phyloP scores from a whole-genome alignment of 1,140 invertebrate species.

The Macrocentrus cingulum region DNA sequence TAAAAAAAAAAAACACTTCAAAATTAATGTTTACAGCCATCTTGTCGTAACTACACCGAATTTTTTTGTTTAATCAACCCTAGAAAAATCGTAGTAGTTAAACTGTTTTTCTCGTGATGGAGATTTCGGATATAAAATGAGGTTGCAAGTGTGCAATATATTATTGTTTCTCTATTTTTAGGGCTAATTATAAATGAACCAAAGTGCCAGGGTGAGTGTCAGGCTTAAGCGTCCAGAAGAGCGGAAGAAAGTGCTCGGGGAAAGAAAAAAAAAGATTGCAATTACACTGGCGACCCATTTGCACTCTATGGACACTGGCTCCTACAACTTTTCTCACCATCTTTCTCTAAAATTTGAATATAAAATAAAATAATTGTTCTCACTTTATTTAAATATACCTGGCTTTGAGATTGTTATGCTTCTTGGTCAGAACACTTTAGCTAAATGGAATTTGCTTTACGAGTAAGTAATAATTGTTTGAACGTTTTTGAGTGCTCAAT shows the following conservation, averaged over 20 bases:
- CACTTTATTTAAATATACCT: neutral
- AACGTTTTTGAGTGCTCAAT: too few relatives aligned
- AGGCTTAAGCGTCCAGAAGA: neutral
- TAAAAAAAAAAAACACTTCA: too few relatives aligned
- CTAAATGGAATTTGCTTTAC: too few relatives aligned
- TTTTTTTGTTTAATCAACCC: too few relatives aligned
- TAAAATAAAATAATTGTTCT: neutral
- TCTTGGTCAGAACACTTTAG: too few relatives aligned
- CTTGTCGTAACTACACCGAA: too few relatives aligned
- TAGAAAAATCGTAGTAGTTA: too few relatives aligned
- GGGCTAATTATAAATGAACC: slow-evolving; percentile 27
- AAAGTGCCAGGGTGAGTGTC: neutral
- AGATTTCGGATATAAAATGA: neutral
- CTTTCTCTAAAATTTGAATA: neutral
- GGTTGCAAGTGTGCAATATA: neutral
- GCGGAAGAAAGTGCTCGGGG: neutral
- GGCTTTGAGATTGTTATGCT: neutral
- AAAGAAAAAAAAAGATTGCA: slow-evolving; percentile 38
- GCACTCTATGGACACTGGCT: slow-evolving; percentile 27
- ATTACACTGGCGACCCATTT: slow-evolving; percentile 33
- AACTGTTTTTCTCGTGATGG: neutral
- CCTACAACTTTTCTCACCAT: neutral
- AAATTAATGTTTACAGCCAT: too few relatives aligned
- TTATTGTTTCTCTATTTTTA: slow-evolving; percentile 32
- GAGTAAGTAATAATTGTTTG: too few relatives aligned